Conservation (phyloP, 2,113 vertebrate genomes). For the Oncorhynchus clarkii region DNA sequence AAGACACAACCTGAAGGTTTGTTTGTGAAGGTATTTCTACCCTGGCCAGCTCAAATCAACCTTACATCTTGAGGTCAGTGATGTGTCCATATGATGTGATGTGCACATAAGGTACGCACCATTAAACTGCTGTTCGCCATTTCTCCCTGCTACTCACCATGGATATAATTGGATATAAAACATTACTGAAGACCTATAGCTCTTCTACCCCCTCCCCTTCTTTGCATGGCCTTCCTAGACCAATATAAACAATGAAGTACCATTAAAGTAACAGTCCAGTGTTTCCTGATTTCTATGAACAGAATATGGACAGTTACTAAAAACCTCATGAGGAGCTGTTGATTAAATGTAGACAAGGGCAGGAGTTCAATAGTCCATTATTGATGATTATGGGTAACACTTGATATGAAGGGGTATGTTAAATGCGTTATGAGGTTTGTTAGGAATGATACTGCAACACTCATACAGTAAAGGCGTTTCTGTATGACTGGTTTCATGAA, state of each 20-base stretch:
- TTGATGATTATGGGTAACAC: too few relatives aligned
- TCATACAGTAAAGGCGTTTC: too few relatives aligned
- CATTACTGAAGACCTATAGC: slow-evolving; percentile 49
- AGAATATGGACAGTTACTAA: too few relatives aligned
- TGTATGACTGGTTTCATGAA: too few relatives aligned
- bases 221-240: slow-evolving; percentile 15
- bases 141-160: slow-evolving; percentile 45
- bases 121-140: slow-evolving; percentile 50
- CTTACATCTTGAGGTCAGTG: slow-evolving; percentile 32
- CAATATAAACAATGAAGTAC: slow-evolving; percentile 49
- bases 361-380: neutral
- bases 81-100: slow-evolving; percentile 41
- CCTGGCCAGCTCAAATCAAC: too few relatives aligned
- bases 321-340: slow-evolving; percentile 28
- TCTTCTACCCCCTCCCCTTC: slow-evolving; percentile 9
- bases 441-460: too few relatives aligned
- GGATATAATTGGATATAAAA: slow-evolving; percentile 63
- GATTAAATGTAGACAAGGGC: neutral
- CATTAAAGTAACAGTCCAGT: slow-evolving; percentile 9
- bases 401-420: too few relatives aligned
- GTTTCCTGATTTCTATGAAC: too few relatives aligned
- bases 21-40: too few relatives aligned
- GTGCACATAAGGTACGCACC: slow-evolving; percentile 38
- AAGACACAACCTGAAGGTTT: too few relatives aligned
- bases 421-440: too few relatives aligned